These are phyloP conservation scores for Coturnix japonica DNA, from an alignment of 2,113 vertebrate species.

Conservation along the genomic window DNA sequence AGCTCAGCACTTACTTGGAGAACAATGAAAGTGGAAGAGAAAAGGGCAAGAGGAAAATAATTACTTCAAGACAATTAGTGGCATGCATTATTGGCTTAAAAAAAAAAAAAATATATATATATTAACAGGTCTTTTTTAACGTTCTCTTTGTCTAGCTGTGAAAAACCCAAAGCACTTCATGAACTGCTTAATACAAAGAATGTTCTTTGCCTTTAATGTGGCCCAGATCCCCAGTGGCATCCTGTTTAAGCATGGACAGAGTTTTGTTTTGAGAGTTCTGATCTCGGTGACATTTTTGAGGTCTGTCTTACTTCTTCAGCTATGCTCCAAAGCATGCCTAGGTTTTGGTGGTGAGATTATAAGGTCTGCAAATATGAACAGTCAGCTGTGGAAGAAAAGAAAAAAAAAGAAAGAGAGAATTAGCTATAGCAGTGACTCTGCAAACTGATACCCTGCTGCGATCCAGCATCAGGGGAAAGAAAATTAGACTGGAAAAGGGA, in stretches of 20 bases:
- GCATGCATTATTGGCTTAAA: not conserved
- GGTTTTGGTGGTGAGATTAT: not conserved
- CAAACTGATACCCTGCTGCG: not conserved
- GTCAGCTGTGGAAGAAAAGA: not conserved
- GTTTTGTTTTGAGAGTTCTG: not conserved
- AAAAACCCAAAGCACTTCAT: not conserved
- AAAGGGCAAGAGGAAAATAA: not conserved
- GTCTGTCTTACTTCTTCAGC: slow-evolving; percentile 4
- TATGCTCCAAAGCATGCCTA: not conserved
- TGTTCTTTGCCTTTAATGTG: not conserved
- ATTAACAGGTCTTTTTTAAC: not conserved
- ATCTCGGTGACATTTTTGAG: slow-evolving; percentile 41
- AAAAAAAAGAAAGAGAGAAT: not conserved
- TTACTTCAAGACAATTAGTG: not conserved
- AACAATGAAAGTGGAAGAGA: not conserved
- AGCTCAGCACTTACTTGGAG: not conserved
- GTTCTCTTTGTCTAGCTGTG: not conserved
- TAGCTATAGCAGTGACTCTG: not conserved
- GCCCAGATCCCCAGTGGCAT: not conserved
- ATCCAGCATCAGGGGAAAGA: not conserved
- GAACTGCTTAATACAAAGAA: not conserved
- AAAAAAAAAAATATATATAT: not conserved
- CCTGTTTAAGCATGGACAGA: not conserved
- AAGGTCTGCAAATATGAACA: not conserved
- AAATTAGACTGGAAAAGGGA: not conserved